These are phyloP conservation scores for Dexiosoma caninum DNA, from an alignment of 2,888 invertebrate species.

Conservation along the genomic window DNA sequence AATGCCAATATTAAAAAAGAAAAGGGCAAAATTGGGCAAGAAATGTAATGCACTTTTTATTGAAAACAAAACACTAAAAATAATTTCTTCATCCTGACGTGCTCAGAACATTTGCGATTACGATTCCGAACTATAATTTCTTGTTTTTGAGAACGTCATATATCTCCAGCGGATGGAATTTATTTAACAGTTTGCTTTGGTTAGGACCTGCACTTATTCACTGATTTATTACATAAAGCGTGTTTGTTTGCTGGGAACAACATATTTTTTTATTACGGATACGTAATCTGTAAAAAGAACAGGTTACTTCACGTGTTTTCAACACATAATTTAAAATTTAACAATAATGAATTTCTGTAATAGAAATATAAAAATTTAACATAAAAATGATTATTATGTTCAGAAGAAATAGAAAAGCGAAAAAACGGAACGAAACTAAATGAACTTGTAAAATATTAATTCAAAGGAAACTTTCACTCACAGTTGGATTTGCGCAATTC, in stretches of 20 bases:
- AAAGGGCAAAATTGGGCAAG: no score
- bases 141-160: no score
- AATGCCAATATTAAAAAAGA: no score
- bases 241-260: conserved; percentile 13
- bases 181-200: no score
- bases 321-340: conserved; percentile 52
- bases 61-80: neutral
- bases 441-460: neutral
- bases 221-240: no score
- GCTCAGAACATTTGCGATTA: neutral
- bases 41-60: no score
- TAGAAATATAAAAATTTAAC: conserved; percentile 16
- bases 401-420: neutral
- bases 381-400: conserved; percentile 8
- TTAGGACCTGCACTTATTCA: no score
- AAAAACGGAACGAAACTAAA: neutral
- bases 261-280: neutral
- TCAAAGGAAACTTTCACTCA: neutral
- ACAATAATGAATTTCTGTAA: conserved; percentile 23
- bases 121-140: no score
- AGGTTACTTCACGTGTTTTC: conserved; percentile 56
- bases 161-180: no score
- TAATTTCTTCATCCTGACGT: neutral
- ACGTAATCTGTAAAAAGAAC: conserved; percentile 22
- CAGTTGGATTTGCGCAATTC: neutral